Conservation (phyloP, 2,888 invertebrate genomes). For the Pachliopta kotzebuea region DNA sequence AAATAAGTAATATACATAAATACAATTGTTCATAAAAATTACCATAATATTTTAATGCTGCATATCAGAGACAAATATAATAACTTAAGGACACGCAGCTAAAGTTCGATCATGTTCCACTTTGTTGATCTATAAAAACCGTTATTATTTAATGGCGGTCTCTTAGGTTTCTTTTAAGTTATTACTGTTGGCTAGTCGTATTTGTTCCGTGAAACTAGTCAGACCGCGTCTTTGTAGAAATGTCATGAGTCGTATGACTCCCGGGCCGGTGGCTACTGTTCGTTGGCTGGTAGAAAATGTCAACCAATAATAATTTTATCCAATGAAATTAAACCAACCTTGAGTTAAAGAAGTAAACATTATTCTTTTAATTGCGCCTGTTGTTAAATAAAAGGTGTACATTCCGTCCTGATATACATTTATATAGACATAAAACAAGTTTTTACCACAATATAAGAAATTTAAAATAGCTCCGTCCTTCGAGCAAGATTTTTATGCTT, state of each 20-base stretch:
- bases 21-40: background rate
- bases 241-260: conserved; percentile 20
- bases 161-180: conserved; percentile 15
- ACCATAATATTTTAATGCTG: background rate
- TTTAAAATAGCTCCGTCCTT: conserved; percentile 15
- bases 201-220: conserved; percentile 24
- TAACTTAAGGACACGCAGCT: background rate
- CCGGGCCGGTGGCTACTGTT: conserved; percentile 6
- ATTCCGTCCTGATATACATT: conserved; percentile 17
- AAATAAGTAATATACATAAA: too few species aligned
- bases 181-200: conserved; percentile 14
- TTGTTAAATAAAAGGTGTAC: conserved; percentile 5
- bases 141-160: conserved; percentile 17
- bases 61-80: too few species aligned
- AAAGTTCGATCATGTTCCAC: background rate
- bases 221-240: conserved; percentile 19
- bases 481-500: conserved; percentile 1
- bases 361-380: conserved; percentile 10
- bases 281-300: conserved; percentile 38
- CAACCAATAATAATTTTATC: conserved; percentile 35
- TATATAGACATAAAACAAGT: conserved; percentile 12
- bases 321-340: conserved; percentile 31
- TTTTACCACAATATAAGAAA: conserved; percentile 12
- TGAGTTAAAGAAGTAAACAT: conserved; percentile 9
- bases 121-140: conserved; percentile 3